Base-by-base conservation (phyloP, 2,113 vertebrate genomes). In the Naja naja region DNA sequence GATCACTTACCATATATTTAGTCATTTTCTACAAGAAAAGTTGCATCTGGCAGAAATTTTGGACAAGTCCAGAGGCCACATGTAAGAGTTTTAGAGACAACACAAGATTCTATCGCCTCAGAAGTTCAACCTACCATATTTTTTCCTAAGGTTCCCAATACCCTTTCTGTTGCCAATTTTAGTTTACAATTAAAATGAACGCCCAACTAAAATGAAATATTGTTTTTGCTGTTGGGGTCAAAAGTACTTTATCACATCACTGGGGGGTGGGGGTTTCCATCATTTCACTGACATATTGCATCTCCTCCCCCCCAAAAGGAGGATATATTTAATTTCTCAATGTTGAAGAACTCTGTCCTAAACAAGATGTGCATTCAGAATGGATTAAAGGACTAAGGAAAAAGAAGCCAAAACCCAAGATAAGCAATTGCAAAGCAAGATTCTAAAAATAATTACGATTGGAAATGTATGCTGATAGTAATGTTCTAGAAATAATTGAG, bases 261-360 rank as follows among this genome's bases (percentile, higher is more conserved):
- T 64, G 27, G 27, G 2, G 4, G 10, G n/a, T n/a, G n/a, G n/a
- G 58, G 20, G 18, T 7, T 5, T 60, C 64, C n/a, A 74, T 81
- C n/a, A 81, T 7, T 49, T 81, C n/a, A 43, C 34, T 81, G 74
- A 81, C 18, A 39, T 43, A 81, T 81, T 81, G 74, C 34, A 20
- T 39, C 18, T 43, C 34, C 34, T 20, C 34, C 18, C 18, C 18
- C 18, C n/a, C n/a, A n/a, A 58, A 86, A 89, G 88, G 85, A 91
- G 93, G 30, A 52, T 93, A 95, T 34, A 92, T 90, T 43, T 81
- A 81, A 34, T 22, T 81, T 81, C 69, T 81, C 74, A 85, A 27
- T 25, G 30, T 27, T 55, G 49, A 30, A 85, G 64, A 85, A 3
- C 11, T 34, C 11, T 81, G 30, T 1, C 30, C 14, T 89, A 45